phyloP scores from a whole-genome alignment of 2,113 vertebrate species.

The Mirza zaza region DNA sequence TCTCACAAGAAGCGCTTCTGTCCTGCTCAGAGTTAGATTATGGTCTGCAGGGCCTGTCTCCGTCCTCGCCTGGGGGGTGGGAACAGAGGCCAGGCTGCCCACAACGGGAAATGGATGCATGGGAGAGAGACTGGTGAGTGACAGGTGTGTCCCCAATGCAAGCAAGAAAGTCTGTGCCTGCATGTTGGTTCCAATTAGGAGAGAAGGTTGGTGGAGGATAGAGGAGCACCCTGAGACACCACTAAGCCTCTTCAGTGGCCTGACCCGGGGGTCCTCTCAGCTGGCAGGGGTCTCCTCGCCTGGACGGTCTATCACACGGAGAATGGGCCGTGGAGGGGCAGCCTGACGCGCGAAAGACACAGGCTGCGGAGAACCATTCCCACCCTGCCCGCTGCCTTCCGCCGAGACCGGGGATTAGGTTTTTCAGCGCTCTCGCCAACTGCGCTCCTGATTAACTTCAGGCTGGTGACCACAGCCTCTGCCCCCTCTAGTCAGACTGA shows the following conservation, averaged over 20 bases:
- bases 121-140: not conserved
- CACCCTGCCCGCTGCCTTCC: not conserved
- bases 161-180: not conserved
- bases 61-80: not conserved
- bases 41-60: not conserved
- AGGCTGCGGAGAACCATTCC: not conserved
- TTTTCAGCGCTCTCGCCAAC: conserved; percentile 36
- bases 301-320: not conserved
- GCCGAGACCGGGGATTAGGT: not conserved
- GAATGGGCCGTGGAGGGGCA: not conserved
- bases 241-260: not conserved
- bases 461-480: conserved; percentile 52
- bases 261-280: not conserved
- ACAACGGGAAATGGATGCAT: not conserved
- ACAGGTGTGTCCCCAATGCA: not conserved
- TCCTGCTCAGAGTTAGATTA: not conserved
- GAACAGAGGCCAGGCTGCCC: not conserved
- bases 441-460: conserved; percentile 46
- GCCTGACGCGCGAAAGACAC: not conserved
- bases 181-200: not conserved
- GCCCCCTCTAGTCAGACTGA: conserved; percentile 18
- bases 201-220: not conserved
- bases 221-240: not conserved
- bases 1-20: not conserved
- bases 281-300: not conserved